phyloP scores from a whole-genome alignment of 2,113 vertebrate genomes.

The Actenoides hombroni region DNA sequence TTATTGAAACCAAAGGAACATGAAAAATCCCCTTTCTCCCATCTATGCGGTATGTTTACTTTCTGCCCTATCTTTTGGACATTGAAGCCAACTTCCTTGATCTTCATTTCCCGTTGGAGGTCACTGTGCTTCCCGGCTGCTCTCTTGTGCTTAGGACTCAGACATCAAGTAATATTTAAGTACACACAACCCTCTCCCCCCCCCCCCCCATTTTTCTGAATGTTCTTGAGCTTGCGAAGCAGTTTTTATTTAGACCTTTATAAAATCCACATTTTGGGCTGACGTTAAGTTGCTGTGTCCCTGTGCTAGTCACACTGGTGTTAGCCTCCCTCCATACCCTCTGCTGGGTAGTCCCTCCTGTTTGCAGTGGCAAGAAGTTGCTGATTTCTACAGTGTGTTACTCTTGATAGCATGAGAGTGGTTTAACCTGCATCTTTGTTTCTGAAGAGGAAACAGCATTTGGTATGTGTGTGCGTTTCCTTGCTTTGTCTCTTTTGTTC shows the following conservation, averaged over 20 bases:
- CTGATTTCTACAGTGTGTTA: neutral
- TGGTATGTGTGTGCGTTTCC: neutral
- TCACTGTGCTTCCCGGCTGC: neutral
- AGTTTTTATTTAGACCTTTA: conserved; percentile 16
- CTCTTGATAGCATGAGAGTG: neutral
- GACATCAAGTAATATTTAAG: conserved; percentile 26
- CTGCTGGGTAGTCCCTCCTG: neutral
- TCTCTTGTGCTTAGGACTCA: neutral
- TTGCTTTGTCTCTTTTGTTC: conserved; percentile 18
- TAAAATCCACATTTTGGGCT: neutral
- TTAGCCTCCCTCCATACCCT: neutral
- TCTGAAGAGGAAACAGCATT: conserved; percentile 16
- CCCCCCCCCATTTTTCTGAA: neutral
- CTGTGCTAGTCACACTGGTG: neutral
- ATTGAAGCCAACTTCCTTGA: neutral
- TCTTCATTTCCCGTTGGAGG: conserved; percentile 16
- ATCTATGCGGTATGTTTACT: conserved; percentile 14
- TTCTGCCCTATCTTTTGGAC: neutral
- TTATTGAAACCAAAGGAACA: conserved; percentile 55
- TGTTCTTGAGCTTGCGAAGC: neutral
- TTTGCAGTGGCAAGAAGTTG: neutral
- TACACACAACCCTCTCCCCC: neutral
- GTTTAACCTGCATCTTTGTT: conserved; percentile 21
- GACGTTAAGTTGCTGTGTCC: neutral
- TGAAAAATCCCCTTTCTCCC: conserved; percentile 32